Evolutionary conservation across 1,140 invertebrate species (phyloP).

Genomic region (Drosophila arizonae): DNA sequence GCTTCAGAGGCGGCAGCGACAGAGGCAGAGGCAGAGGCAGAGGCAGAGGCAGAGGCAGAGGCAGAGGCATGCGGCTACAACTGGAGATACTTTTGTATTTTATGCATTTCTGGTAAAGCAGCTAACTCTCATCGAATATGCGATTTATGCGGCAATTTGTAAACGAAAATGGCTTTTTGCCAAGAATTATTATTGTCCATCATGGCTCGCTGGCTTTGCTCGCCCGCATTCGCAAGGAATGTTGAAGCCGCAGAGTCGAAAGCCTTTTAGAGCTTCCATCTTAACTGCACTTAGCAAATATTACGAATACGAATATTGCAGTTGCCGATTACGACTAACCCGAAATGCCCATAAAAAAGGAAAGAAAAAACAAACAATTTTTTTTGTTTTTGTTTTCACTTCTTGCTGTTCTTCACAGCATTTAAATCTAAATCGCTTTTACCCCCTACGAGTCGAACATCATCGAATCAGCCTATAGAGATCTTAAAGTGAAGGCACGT

Average conservation of each 20-base stretch:
- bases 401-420: conserved; percentile 12
- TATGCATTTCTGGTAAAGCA: conserved; percentile 59
- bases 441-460: neutral
- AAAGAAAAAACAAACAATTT: conserved; percentile 36
- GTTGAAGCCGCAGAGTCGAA: conserved; percentile 30
- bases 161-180: conserved; percentile 80
- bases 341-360: conserved; percentile 48
- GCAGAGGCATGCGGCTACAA: neutral
- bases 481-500: neutral
- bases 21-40: neutral
- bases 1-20: conserved; percentile 13
- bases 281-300: conserved; percentile 68
- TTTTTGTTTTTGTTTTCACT: neutral
- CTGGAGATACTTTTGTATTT: conserved; percentile 55
- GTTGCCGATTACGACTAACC: neutral
- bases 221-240: conserved; percentile 18
- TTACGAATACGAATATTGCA: conserved; percentile 52
- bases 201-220: conserved; percentile 47
- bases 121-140: conserved; percentile 79
- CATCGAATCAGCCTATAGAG: conserved; percentile 9
- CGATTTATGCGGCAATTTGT: conserved; percentile 81
- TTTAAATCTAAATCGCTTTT: conserved; percentile 36
- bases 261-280: conserved; percentile 59
- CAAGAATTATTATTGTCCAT: conserved; percentile 82
- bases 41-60: no score